Conservation (phyloP, 2,113 vertebrate species). For the Morphnarchus princeps region DNA sequence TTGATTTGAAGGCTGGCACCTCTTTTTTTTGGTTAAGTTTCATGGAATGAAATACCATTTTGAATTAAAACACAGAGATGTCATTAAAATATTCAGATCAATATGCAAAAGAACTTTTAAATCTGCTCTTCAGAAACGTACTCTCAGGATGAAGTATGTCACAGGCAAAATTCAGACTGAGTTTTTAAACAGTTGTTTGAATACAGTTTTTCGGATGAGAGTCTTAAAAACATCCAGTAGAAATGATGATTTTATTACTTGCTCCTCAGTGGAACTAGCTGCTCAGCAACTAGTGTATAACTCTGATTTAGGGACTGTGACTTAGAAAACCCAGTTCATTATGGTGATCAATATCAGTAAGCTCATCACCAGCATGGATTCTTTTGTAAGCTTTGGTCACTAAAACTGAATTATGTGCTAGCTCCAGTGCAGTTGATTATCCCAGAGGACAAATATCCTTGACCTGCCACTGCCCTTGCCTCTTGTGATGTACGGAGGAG, state of each 20-base stretch:
- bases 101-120: background rate
- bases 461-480: background rate
- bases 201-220: background rate
- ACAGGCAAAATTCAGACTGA: background rate
- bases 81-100: background rate
- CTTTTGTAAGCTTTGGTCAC: background rate
- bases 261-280: background rate
- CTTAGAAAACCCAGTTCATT: background rate
- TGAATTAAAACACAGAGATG: background rate
- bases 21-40: background rate
- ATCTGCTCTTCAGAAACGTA: background rate
- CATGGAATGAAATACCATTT: background rate
- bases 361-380: background rate
- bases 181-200: background rate
- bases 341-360: background rate
- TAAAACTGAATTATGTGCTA: conserved; percentile 7
- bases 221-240: background rate
- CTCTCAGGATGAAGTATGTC: background rate
- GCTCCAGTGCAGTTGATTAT: background rate
- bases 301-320: background rate
- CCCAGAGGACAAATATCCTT: background rate
- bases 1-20: background rate
- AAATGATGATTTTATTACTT: background rate
- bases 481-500: background rate
- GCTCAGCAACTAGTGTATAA: background rate